Conservation (phyloP, 2,888 invertebrate species). For the Polyommatus iphigenia region DNA sequence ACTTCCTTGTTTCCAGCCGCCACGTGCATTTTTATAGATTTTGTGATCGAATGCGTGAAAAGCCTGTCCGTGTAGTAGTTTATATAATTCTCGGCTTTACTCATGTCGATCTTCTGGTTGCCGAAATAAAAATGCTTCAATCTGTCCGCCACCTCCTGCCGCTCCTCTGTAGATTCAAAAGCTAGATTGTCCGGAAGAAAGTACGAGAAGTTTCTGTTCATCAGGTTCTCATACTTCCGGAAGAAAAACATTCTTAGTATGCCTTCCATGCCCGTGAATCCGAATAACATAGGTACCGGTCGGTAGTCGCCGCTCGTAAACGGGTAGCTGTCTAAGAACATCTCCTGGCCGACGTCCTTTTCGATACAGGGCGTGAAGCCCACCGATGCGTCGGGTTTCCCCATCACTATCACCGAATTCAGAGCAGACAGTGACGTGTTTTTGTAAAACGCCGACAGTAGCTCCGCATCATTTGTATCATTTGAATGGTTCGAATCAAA, state of each 20-base stretch:
- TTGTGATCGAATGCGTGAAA: conserved; percentile 48
- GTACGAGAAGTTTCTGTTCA: conserved; percentile 58
- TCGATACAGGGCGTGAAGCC: conserved; percentile 46
- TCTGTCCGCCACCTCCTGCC: conserved; percentile 42
- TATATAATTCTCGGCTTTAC: conserved; percentile 49
- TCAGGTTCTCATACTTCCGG: conserved; percentile 46
- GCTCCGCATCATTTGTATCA: conserved; percentile 44
- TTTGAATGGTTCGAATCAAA: conserved; percentile 38
- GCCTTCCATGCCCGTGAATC: conserved; percentile 52
- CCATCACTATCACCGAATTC: conserved; percentile 36
- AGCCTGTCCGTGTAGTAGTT: conserved; percentile 60
- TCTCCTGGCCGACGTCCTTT: conserved; percentile 40
- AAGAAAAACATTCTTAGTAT: conserved; percentile 44
- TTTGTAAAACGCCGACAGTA: conserved; percentile 53
- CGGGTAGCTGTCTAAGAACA: conserved; percentile 50
- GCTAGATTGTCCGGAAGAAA: conserved; percentile 55
- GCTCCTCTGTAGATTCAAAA: conserved; percentile 42
- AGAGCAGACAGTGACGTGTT: conserved; percentile 46
- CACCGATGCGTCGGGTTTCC: conserved; percentile 41
- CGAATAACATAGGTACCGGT: conserved; percentile 53
- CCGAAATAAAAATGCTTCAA: conserved; percentile 55
- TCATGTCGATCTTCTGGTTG: conserved; percentile 40
- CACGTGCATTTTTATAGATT: conserved; percentile 47
- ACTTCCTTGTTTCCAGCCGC: conserved; percentile 52
- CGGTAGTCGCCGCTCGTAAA: conserved; percentile 42